Conservation (phyloP, 2,797 vertebrate species). For the Brachymystax lenok region DNA sequence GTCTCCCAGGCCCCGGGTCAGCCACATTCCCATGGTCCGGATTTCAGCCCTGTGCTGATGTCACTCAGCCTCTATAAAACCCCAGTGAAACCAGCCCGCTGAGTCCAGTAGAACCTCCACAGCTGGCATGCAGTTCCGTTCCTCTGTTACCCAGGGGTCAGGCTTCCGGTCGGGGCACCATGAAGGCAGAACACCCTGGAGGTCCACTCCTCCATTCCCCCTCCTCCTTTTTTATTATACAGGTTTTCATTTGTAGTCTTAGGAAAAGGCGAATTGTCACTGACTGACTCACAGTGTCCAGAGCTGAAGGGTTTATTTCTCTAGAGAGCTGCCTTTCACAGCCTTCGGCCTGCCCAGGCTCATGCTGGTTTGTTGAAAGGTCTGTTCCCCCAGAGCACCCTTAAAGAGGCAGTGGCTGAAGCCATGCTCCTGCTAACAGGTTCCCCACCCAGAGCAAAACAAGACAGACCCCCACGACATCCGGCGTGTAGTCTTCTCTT, state of each 20-base stretch:
- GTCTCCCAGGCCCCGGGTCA: conserved; percentile 44
- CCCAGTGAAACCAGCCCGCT: conserved; percentile 25
- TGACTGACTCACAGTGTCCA: neutral
- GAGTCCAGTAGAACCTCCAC: conserved; percentile 43
- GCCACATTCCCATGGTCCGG: conserved; percentile 42
- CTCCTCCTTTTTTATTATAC: neutral
- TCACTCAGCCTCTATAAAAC: conserved; percentile 46
- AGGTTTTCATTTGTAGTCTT: neutral
- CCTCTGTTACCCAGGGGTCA: conserved; percentile 17
- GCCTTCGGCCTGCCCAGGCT: conserved; percentile 14
- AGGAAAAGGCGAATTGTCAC: conserved; percentile 1
- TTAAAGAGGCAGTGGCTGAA: conserved; percentile 47
- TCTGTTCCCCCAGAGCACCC: conserved; percentile 45
- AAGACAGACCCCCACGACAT: neutral
- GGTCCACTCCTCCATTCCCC: neutral
- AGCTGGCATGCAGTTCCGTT: conserved; percentile 47
- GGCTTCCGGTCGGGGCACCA: conserved; percentile 26
- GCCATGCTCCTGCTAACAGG: conserved; percentile 39
- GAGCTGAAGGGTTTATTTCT: neutral
- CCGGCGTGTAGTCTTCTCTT: neutral
- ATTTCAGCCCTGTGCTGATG: conserved; percentile 32
- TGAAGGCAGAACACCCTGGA: conserved; percentile 20
- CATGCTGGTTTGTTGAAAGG: conserved; percentile 71
- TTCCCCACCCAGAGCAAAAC: conserved; percentile 18
- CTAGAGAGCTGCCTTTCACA: neutral